These are phyloP conservation scores for Monodelphis domestica DNA, from an alignment of 2,797 vertebrate species.

Conservation along the genomic window DNA sequence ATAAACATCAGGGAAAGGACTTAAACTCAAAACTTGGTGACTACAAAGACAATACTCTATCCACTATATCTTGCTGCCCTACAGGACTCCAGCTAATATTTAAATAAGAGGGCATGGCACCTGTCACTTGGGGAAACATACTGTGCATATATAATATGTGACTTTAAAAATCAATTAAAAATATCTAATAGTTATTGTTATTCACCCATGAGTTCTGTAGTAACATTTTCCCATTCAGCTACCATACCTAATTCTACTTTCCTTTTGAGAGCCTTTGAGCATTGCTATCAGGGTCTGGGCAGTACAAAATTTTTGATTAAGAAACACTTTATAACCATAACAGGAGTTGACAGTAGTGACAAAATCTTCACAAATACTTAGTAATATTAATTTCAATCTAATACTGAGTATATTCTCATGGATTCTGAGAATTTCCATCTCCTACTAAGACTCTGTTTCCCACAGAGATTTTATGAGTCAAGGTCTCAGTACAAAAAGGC, in stretches of 20 bases:
- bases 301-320: conserved; percentile 14
- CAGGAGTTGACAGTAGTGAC: too few relatives aligned
- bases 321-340: background rate
- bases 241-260: conserved; percentile 20
- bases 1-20: background rate
- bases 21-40: background rate
- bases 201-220: background rate
- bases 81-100: background rate
- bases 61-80: background rate
- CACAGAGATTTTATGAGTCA: background rate
- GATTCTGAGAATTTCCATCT: background rate
- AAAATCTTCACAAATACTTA: background rate
- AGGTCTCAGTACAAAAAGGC: background rate
- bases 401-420: background rate
- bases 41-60: background rate
- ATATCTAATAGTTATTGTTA: background rate
- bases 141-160: background rate
- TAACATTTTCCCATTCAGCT: conserved; percentile 39
- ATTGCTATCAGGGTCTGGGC: conserved; percentile 10
- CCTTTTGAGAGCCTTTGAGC: conserved; percentile 28
- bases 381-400: background rate
- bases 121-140: background rate
- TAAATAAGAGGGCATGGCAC: background rate
- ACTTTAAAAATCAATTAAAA: background rate
- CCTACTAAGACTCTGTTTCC: background rate